Evolutionary conservation across 2,888 invertebrate species (phyloP).

Genomic region (Ariolimax columbianus): DNA sequence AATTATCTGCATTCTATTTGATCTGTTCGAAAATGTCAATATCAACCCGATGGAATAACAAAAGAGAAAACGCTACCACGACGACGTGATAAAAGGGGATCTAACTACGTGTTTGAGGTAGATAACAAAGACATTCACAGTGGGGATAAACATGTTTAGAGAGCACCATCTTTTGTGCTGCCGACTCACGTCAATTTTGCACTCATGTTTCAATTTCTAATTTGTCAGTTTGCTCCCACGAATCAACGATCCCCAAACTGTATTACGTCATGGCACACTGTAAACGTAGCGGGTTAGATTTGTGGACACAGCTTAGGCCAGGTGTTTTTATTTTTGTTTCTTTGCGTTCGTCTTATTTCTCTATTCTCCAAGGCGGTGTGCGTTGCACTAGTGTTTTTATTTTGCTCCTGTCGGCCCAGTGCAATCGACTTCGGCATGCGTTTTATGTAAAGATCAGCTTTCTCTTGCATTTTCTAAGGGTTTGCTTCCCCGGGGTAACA

Average conservation of each 20-base stretch:
- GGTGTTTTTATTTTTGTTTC: too few species aligned
- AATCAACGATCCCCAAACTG: background rate
- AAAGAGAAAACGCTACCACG: background rate
- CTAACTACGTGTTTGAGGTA: background rate
- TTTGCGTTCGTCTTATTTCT: too few species aligned
- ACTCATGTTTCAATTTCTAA: background rate
- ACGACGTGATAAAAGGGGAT: background rate
- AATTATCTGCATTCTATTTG: background rate
- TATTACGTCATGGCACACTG: too few species aligned
- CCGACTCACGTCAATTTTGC: background rate
- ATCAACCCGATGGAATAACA: background rate
- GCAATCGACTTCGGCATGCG: too few species aligned
- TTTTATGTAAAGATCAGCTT: too few species aligned
- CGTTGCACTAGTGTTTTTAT: too few species aligned
- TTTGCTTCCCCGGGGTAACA: too few species aligned
- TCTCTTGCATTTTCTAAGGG: too few species aligned
- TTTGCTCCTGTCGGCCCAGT: too few species aligned
- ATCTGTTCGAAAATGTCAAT: background rate
- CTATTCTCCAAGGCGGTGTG: too few species aligned
- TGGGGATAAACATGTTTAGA: background rate
- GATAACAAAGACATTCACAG: background rate
- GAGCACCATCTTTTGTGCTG: background rate
- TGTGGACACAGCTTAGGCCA: too few species aligned
- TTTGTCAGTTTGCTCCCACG: background rate
- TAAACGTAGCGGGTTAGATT: too few species aligned